Conservation (phyloP, 2,888 invertebrate species). For the Drosophila atripex region DNA sequence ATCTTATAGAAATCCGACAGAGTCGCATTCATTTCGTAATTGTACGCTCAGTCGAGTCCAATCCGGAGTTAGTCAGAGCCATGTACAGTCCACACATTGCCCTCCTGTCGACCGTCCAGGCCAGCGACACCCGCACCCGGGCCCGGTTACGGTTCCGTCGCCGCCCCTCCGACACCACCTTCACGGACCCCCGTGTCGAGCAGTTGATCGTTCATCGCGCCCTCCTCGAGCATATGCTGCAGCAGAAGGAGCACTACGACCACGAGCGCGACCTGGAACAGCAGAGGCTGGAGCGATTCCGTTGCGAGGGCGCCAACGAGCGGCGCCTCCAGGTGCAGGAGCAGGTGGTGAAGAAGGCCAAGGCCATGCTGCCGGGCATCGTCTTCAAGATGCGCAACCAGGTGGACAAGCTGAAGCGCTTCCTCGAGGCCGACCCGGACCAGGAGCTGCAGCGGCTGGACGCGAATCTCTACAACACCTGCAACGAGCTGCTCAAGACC, state of each 20-base stretch:
- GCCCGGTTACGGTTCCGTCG: slow-evolving; percentile 20
- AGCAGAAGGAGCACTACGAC: slow-evolving; percentile 58
- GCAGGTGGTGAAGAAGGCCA: slow-evolving; percentile 48
- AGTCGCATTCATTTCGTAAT: not conserved
- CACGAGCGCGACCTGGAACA: slow-evolving; percentile 44
- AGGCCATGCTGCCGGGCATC: slow-evolving; percentile 57
- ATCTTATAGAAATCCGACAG: not conserved
- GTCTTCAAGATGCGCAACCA: slow-evolving; percentile 61
- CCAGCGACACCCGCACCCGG: not conserved
- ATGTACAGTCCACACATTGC: slow-evolving; percentile 38
- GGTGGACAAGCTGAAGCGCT: slow-evolving; percentile 48
- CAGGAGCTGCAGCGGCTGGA: slow-evolving; percentile 31
- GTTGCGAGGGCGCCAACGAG: slow-evolving; percentile 44
- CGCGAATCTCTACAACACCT: slow-evolving; percentile 24
- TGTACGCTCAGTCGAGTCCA: not conserved
- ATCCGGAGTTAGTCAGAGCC: slow-evolving; percentile 1
- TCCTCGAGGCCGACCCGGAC: slow-evolving; percentile 33
- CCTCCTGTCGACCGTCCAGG: slow-evolving; percentile 22
- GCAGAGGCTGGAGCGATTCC: slow-evolving; percentile 49
- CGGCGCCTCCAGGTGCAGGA: slow-evolving; percentile 44
- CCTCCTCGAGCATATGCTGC: slow-evolving; percentile 52
- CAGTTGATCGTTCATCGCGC: slow-evolving; percentile 56
- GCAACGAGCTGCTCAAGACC: slow-evolving; percentile 29
- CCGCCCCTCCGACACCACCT: slow-evolving; percentile 3
- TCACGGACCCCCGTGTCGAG: slow-evolving; percentile 53